Percentiles rank a stretch among this genome's conserved stretches.
Evolutionary conservation across 2,888 invertebrate genomes (phyloP).

Genomic region (Vannuccia rotundouncinata): DNA sequence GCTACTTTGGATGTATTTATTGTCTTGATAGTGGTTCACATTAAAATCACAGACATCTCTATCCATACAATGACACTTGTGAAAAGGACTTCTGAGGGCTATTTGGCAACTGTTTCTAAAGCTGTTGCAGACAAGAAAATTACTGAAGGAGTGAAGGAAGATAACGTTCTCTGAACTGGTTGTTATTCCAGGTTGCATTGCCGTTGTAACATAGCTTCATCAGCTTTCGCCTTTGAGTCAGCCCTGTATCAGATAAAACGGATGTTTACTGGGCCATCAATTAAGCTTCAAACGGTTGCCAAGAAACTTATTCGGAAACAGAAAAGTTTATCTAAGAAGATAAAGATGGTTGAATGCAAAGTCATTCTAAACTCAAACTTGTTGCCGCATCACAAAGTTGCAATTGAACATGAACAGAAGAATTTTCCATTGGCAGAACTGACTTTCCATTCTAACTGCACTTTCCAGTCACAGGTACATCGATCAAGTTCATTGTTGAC

Average conservation of each 20-base stretch:
- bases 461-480: too few species aligned
- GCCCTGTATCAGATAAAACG: not conserved
- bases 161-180: not conserved
- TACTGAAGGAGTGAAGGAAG: not conserved
- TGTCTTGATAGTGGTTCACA: not conserved
- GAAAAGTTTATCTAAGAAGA: not conserved
- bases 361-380: not conserved
- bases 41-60: not conserved
- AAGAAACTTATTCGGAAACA: not conserved
- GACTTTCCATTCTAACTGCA: too few species aligned
- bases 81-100: not conserved
- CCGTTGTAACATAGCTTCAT: not conserved
- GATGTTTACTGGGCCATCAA: not conserved
- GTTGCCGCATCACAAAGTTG: not conserved
- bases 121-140: not conserved
- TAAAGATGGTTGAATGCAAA: not conserved
- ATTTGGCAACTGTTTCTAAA: not conserved
- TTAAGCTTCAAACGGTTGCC: not conserved
- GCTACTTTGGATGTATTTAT: not conserved
- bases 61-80: not conserved
- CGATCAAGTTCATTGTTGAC: too few species aligned
- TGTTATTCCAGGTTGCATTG: not conserved
- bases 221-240: slow-evolving; percentile 4
- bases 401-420: too few species aligned
- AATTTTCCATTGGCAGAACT: too few species aligned